Evolutionary conservation across 1,140 invertebrate species (phyloP), one percentile per base, ranked within the genome.

Genomic region (Agraylea sexmaculata): DNA sequence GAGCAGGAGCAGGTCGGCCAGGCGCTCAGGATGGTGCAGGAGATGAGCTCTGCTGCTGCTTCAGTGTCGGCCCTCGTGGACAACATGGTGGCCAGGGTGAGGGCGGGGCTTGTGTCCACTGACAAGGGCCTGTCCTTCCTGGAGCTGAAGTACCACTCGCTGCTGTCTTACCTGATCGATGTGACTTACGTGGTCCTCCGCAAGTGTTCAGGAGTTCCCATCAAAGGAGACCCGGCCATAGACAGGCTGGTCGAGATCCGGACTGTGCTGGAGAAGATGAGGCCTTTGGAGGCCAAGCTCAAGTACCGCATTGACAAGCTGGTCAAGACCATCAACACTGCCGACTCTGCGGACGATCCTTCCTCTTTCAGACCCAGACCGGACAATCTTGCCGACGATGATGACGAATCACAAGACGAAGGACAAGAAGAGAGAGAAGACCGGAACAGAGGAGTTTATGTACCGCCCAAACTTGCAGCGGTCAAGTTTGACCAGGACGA

Each of bases 281-380:
- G 85, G 57, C 91, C 91, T 22, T 91, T 97, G 55, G 89, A 96
- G 60, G 78, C 87, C 46, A 96, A 95, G 69, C 64, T 97, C 43
- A 91, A 92, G 58, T 94, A 96, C 67, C 90, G 96, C 70, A 89
- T 97, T 58, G 88, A 96, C 59, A 96, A 96, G 66, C 66, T 95
- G 40, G 78, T 95, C 2, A 89, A 87, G 60, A 81, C 77, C 41
- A 83, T 86, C 32, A 73, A 79, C 13, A 78, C 76, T 40, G 70
- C 70, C 3, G 70, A 72, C 37, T 73, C 71, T 55, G 71, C 75
- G 53, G 71, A 80, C 57, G 87, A 93, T 71, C 84, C 88, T 20
- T 75, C 78, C 43, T 69, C 75, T 41, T 91, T 83, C 55, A 70
- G 74, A 64, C 78, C 89, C 19, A 79, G 91, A 70, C 86, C 87